Base-by-base conservation (phyloP, 2,888 invertebrate species). In the Noctua janthina region DNA sequence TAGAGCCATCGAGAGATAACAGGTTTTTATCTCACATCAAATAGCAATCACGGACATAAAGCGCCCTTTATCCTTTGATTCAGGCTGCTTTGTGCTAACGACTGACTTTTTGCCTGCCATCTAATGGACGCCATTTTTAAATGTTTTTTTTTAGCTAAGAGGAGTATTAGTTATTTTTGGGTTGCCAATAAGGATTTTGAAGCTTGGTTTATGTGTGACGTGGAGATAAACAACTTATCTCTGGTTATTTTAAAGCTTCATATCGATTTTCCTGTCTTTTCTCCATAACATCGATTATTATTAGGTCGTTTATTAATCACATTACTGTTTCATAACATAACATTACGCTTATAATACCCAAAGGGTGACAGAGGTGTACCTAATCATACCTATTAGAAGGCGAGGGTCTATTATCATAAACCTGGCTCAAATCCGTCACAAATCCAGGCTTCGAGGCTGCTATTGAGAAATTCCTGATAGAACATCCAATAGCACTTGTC, bases 1-100 rank as follows among this genome's bases (percentile, higher is more conserved):
- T 78, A 82, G 81, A 86, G 74, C 86, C 85, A 88, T 87, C 82
- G 84, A 90, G 87, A 86, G 85, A 87, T 89, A 87, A 85, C 88
- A 85, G 87, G 76, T 76, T 84, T 87, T 87, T 88, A 88, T 89
- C 87, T 88, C 82, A 82, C 87, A 89, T 90, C 89, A 90, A 87
- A 91, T 85, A 87, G 87, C 90, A 89, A 90, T 91, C 90, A 86
- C 85, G 72, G 78, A 62, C 76, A 76, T 75, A 85, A 79, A 87
- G 81, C 84, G 74, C 54, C 73, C 67, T 69, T 49, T 74, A 87
- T 87, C 85, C 88, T 89, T 89, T 89, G 87, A 87, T 89, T 86
- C 84, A 74, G 76, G 79, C 79, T 78, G 78, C 85, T 90, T 91
- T 90, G 90, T 89, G 86, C 77, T 64, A 69, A 80, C 74, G 83